These are phyloP conservation scores for Centropus unirufus DNA, from an alignment of 2,113 vertebrate species.

Conservation along the genomic window DNA sequence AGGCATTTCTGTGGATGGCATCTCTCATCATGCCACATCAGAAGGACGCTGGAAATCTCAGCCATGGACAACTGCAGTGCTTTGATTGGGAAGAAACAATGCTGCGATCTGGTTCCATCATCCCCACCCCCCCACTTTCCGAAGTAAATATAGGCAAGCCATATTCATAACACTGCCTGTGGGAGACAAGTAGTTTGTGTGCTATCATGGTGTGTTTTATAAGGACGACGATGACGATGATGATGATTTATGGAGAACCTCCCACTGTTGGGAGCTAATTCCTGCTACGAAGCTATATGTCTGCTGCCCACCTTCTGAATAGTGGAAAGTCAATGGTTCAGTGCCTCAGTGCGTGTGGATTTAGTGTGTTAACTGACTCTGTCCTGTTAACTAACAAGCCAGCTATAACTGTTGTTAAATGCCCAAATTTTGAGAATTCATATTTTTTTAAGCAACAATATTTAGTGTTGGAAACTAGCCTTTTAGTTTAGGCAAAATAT, in stretches of 20 bases:
- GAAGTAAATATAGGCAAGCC: not conserved
- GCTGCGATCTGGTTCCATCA: not conserved
- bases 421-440: slow-evolving; percentile 66
- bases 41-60: not conserved
- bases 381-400: slow-evolving; percentile 71
- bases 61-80: slow-evolving; percentile 14
- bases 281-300: slow-evolving; percentile 45
- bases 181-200: slow-evolving; percentile 50
- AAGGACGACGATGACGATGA: slow-evolving; percentile 18
- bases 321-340: slow-evolving; percentile 56
- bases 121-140: not conserved
- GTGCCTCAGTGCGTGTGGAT: slow-evolving; percentile 53
- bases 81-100: slow-evolving; percentile 15
- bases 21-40: not conserved
- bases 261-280: slow-evolving; percentile 31
- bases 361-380: slow-evolving; percentile 63
- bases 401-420: slow-evolving; percentile 67
- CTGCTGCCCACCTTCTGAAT: slow-evolving; percentile 36
- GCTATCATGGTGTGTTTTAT: slow-evolving; percentile 22
- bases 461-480: slow-evolving; percentile 69
- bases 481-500: slow-evolving; percentile 76
- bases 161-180: slow-evolving; percentile 18
- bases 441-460: slow-evolving; percentile 75
- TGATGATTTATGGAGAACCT: slow-evolving; percentile 36
- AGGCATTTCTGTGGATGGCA: not conserved